Evolutionary conservation across 2,113 vertebrate genomes (phyloP).

Genomic region (Onychostoma macrolepis): DNA sequence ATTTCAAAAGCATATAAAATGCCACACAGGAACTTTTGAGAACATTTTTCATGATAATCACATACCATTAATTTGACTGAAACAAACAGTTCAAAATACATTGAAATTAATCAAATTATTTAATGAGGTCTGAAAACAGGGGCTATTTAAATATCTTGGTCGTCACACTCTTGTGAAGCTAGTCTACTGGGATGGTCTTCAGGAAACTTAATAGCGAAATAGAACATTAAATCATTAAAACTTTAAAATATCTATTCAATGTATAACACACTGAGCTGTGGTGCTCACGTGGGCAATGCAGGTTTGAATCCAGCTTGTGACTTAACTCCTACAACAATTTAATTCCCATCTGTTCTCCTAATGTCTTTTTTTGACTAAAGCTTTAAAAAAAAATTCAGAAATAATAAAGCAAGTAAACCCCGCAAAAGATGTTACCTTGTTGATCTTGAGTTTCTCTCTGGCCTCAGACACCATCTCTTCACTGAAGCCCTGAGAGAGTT

Average conservation of each 20-base stretch:
- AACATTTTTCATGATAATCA: not conserved
- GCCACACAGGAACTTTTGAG: not conserved
- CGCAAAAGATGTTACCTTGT: slow-evolving; percentile 79
- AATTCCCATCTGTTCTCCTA: not conserved
- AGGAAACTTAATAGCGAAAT: not conserved
- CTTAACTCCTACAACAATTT: not conserved
- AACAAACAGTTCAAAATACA: not conserved
- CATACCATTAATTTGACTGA: not conserved
- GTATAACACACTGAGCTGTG: not conserved
- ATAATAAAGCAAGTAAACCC: not conserved
- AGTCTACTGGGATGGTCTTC: not conserved
- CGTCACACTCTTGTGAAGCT: not conserved
- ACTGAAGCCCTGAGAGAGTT: slow-evolving; percentile 88
- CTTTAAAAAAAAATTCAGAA: not conserved
- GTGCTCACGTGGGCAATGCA: not conserved
- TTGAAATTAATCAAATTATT: not conserved
- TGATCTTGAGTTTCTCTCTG: slow-evolving; percentile 93
- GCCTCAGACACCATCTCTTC: slow-evolving; percentile 90
- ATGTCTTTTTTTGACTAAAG: not conserved
- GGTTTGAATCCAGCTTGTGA: not conserved
- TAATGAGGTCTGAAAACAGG: not conserved
- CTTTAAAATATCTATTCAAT: not conserved
- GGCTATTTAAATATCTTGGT: not conserved
- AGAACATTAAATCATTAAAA: not conserved
- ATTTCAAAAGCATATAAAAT: not conserved